Evolutionary conservation across 1,140 invertebrate genomes (phyloP).

Genomic region (Magallana gigas): DNA sequence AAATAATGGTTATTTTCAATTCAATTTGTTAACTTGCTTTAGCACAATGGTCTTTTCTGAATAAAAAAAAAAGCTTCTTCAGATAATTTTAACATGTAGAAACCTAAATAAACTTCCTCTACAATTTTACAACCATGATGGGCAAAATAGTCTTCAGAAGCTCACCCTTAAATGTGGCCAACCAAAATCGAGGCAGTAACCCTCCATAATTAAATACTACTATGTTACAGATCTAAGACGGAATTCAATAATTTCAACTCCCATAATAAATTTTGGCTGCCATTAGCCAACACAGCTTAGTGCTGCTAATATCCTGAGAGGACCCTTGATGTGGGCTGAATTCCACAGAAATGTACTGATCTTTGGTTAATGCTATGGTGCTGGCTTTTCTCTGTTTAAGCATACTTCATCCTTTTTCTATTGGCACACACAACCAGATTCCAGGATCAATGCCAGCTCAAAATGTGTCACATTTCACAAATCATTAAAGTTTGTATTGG

Average conservation of each 20-base stretch:
- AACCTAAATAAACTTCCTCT: neutral
- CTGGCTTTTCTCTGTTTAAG: neutral
- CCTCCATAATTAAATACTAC: slow-evolving; percentile 21
- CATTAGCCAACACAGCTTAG: slow-evolving; percentile 24
- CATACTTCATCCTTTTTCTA: neutral
- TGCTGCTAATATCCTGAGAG: slow-evolving; percentile 35
- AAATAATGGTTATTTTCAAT: neutral
- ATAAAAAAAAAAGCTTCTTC: too few relatives aligned
- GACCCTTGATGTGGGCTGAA: neutral
- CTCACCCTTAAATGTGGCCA: neutral
- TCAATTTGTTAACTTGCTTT: slow-evolving; percentile 18
- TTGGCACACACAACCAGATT: neutral
- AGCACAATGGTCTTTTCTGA: neutral
- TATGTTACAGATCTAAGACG: neutral
- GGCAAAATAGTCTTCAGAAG: neutral
- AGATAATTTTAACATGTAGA: neutral
- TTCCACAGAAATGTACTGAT: slow-evolving; percentile 2
- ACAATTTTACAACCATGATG: neutral
- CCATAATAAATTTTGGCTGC: slow-evolving; percentile 22
- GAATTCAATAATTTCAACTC: neutral
- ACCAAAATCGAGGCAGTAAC: neutral
- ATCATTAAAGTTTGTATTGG: neutral
- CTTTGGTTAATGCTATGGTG: slow-evolving; percentile 26
- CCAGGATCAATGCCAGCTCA: neutral
- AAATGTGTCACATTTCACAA: neutral